phyloP scores from a whole-genome alignment of 2,888 invertebrate species.

The Itoplectis maculator region DNA sequence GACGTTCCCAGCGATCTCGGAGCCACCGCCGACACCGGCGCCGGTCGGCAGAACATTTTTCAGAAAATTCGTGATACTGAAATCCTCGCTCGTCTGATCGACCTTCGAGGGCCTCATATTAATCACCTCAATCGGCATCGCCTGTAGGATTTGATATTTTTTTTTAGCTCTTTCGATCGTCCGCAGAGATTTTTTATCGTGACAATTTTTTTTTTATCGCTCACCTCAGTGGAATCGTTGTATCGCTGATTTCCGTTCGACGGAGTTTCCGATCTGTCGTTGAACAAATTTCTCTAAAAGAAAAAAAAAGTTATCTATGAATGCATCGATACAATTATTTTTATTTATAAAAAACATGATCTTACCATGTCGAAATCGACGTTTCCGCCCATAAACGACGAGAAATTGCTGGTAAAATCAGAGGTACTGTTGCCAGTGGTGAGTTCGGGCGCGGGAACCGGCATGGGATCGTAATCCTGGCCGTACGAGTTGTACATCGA shows the following conservation, averaged over 20 bases:
- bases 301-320: background rate
- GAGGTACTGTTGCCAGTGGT: slow-evolving; percentile 75
- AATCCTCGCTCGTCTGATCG: slow-evolving; percentile 77
- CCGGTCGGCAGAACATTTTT: slow-evolving; percentile 86
- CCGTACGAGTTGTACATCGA: slow-evolving; percentile 82
- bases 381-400: slow-evolving; percentile 88
- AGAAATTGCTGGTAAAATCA: slow-evolving; percentile 86
- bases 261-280: slow-evolving; percentile 79
- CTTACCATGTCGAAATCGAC: slow-evolving; percentile 86
- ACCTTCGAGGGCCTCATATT: slow-evolving; percentile 85
- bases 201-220: background rate
- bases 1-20: slow-evolving; percentile 78
- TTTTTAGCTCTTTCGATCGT: no score
- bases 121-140: slow-evolving; percentile 87
- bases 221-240: slow-evolving; percentile 81
- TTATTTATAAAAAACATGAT: no score
- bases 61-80: slow-evolving; percentile 86
- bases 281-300: slow-evolving; percentile 82
- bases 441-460: slow-evolving; percentile 79
- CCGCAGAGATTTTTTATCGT: no score
- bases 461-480: slow-evolving; percentile 81
- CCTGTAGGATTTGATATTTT: slow-evolving; percentile 74
- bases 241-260: slow-evolving; percentile 78
- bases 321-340: no score
- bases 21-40: slow-evolving; percentile 73